Evolutionary conservation across 2,113 vertebrate species (phyloP), one percentile per base, ranked within the genome.

Genomic region (Maylandia zebra): DNA sequence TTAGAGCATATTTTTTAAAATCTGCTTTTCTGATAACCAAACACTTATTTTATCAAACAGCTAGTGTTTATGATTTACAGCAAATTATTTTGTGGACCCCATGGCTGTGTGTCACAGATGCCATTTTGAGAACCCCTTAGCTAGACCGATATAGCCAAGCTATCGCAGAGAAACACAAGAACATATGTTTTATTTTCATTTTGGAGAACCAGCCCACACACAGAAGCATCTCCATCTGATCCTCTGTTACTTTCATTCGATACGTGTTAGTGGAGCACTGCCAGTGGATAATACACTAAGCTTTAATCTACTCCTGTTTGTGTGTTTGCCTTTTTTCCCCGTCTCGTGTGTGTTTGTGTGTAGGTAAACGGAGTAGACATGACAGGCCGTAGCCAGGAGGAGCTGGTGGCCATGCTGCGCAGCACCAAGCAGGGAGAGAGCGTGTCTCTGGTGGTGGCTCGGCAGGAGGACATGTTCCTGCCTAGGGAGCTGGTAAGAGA

Each of bases 361-460:
- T 59, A 99, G 98, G 98, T 99, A 90, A 99, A 99, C 17, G 97
- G 98, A 57, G 95, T 96, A 71, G 98, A 99, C 91, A 97, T 99
- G 95, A 96, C 95, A 0, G 97, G 97, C 53, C 96, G 95, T 32
- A 98, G 96, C 17, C 99, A 99, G 93, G 99, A 99, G 86, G 98
- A 99, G 55, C 97, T 99, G 0, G 99, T 99, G 27, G 97, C 96
- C 92, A 97, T 98, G 97, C 94, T 99, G 94, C 97, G 99, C 84
- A 97, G 98, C 94, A 99, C 99, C 71, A 98, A 96, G 89, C 98
- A 98, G 93, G 99, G 99, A 3, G 98, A 99, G 87, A 96, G 91
- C 0, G 98, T 98, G 11, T 96, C 84, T 3, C 89, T 99, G 81
- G 80, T 98, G 55, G 96, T 99, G 38, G 97, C 96, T 10, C 97